phyloP scores from a whole-genome alignment of 2,113 vertebrate species.

The Sarotherodon lohbergeri region DNA sequence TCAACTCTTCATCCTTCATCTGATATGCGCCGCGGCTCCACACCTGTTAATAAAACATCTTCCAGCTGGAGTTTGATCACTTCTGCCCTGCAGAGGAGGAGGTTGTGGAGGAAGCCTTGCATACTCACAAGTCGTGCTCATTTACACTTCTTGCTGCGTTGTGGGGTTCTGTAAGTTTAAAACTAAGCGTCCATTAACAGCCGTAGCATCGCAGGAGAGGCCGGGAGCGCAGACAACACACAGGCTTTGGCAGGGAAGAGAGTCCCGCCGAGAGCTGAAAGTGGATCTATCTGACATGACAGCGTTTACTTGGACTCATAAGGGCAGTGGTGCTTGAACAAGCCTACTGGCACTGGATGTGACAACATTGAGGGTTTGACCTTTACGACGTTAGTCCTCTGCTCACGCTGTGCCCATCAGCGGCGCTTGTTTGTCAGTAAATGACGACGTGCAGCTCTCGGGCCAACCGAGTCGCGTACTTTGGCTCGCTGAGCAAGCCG shows the following conservation, averaged over 20 bases:
- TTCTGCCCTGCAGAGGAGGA: neutral
- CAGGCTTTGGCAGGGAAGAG: neutral
- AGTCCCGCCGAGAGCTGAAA: neutral
- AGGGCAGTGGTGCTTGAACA: neutral
- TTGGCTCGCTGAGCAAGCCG: neutral
- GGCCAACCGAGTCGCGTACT: neutral
- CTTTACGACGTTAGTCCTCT: slow-evolving; percentile 25
- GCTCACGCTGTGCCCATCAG: slow-evolving; percentile 22
- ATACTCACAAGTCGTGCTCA: neutral
- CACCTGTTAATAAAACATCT: slow-evolving; percentile 74
- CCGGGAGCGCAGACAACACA: neutral
- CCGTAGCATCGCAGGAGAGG: neutral
- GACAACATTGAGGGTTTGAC: slow-evolving; percentile 55
- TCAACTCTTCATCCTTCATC: slow-evolving; percentile 53
- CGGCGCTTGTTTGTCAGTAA: slow-evolving; percentile 6
- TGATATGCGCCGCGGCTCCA: slow-evolving; percentile 45
- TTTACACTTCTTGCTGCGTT: neutral
- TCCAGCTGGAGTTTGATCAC: slow-evolving; percentile 63
- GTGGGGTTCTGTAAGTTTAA: neutral
- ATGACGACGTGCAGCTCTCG: neutral
- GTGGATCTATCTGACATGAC: slow-evolving; percentile 33
- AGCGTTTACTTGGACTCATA: slow-evolving; percentile 14
- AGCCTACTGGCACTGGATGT: slow-evolving; percentile 15
- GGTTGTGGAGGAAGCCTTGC: neutral
- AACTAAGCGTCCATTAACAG: neutral